These are phyloP conservation scores for Copsychus sechellarum DNA, from an alignment of 2,113 vertebrate genomes.

Conservation along the genomic window DNA sequence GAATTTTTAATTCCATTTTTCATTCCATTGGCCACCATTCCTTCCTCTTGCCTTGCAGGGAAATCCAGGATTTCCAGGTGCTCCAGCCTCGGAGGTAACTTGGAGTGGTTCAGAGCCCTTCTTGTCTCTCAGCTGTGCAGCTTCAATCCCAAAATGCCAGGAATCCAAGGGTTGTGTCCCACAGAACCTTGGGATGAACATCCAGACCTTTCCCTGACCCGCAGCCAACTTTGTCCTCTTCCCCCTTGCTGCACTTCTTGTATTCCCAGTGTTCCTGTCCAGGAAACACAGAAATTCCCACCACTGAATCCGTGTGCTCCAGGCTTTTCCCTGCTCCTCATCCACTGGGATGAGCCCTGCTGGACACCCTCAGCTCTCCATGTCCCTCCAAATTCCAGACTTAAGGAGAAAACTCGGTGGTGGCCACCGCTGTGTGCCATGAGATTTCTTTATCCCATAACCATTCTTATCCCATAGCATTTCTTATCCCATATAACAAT, in stretches of 20 bases:
- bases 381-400: neutral
- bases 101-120: neutral
- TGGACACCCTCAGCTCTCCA: neutral
- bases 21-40: neutral
- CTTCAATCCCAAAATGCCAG: neutral
- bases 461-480: too few species aligned
- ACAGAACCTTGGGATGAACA: neutral
- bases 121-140: neutral
- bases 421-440: neutral
- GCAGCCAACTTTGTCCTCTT: neutral
- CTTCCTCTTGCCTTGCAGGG: conserved; percentile 64
- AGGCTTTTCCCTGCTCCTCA: neutral
- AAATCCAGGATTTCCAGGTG: conserved; percentile 79
- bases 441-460: neutral
- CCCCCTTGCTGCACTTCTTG: neutral
- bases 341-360: neutral
- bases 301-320: fast-evolving
- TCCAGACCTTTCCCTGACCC: neutral
- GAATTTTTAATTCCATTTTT: too few species aligned
- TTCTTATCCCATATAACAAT: too few species aligned
- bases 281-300: neutral
- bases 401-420: neutral
- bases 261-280: neutral
- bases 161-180: neutral
- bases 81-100: conserved; percentile 85